A percentile compares a stretch with the other conserved stretches of the same genome.
These are phyloP conservation scores for Helicoverpa assulta DNA, from an alignment of 2,888 invertebrate species.

Conservation along the genomic window DNA sequence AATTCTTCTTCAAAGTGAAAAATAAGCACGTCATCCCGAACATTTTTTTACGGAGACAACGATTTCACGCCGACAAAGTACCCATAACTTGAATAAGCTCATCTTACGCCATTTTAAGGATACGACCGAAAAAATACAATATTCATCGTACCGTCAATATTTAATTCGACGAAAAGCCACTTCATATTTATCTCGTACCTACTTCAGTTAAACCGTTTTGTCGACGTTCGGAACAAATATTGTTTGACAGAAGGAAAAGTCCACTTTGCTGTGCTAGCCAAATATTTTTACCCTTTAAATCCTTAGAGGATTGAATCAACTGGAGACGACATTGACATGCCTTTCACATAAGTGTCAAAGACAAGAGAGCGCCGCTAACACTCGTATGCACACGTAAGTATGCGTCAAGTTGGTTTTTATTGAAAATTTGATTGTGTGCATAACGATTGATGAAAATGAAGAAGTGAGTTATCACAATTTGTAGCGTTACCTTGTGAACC, in stretches of 20 bases:
- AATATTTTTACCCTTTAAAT: constrained; percentile 9
- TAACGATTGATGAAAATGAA: no score
- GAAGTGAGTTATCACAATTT: no score
- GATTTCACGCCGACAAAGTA: constrained; percentile 50
- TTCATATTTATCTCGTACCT: constrained; percentile 47
- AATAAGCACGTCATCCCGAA: constrained; percentile 32
- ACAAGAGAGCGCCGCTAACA: no score
- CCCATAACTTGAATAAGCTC: constrained; percentile 51
- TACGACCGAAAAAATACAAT: constrained; percentile 41
- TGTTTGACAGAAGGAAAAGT: constrained; percentile 42
- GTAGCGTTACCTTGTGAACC: no score
- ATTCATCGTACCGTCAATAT: constrained; percentile 51
- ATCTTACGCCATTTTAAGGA: constrained; percentile 24
- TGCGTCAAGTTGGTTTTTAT: no score
- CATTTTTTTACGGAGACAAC: constrained; percentile 39
- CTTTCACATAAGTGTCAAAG: no score
- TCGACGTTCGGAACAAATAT: constrained; percentile 57
- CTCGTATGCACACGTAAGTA: no score
- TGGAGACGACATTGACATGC: no score
- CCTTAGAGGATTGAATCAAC: no score
- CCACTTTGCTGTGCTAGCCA: constrained; percentile 16
- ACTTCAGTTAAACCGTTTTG: constrained; percentile 46
- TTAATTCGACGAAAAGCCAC: constrained; percentile 59
- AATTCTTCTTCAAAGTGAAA: constrained; percentile 43
- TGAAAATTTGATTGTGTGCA: no score